Base-by-base conservation (phyloP, 1,140 invertebrate genomes). In the Cydia amplana region DNA sequence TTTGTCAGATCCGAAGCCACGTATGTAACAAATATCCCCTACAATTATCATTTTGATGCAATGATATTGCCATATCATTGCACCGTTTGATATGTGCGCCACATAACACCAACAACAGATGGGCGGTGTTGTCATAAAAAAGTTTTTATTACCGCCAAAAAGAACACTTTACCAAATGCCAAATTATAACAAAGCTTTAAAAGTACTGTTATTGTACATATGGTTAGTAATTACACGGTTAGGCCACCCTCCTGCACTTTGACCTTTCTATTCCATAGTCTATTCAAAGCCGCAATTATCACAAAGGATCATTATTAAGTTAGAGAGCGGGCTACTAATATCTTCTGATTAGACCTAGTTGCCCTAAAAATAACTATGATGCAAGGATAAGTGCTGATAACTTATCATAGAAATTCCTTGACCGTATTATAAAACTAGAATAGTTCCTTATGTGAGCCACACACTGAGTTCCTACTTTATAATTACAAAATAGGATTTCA, bases 221-320 rank as follows among this genome's bases (percentile, higher is more conserved):
- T 86, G 83, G 80, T 81, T 77, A 74, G 75, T 81, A 83, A 83
- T 82, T 74, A 74, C 32, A 28, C 55, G 73, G 40, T 46, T 25
- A 14, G 20, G 43, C 36, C n/a, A 70, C 65, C 65, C 65, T 40
- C 16, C 2, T 9, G 1, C 65, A 18, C 32, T 70, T 36, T 36
- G 32, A 40, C 32, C 28, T 70, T 23, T 40, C 20, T 60, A 60
- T 60, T 23, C 18, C 55, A 60, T 23, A 20, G 55, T 60, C 55
- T 23, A 70, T 70, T 28, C 65, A 43, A 70, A 70, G 65, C 65
- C 36, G 14, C 36, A 70, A 28, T 18, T 43, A 70, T 36, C 23
- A 70, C 32, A 36, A 70, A 32, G 0, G n/a, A 36, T 32, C 14
- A 40, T 36, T 43, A 70, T 43, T 9, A 32, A 36, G 63, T 25